Evolutionary conservation across 2,797 vertebrate genomes (phyloP).

Genomic region (Meda fulgida): DNA sequence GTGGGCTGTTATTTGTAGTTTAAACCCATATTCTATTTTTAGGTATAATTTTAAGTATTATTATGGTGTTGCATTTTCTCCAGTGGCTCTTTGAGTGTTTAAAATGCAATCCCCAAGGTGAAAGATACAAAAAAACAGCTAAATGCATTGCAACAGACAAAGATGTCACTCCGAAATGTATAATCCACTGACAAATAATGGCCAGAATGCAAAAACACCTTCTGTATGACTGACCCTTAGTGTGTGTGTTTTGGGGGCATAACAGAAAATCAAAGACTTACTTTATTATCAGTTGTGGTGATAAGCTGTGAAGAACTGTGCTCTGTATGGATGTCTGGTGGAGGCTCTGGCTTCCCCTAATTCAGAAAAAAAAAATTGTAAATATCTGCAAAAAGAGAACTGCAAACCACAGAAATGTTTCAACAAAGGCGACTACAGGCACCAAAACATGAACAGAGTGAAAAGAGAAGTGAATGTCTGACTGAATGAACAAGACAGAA

Average conservation of each 20-base stretch:
- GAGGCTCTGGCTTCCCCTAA: constrained; percentile 80
- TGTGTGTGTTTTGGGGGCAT: constrained; percentile 16
- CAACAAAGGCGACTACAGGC: not conserved
- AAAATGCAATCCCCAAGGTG: not conserved
- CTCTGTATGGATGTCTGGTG: constrained; percentile 68
- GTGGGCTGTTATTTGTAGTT: not conserved
- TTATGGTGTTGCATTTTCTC: not conserved
- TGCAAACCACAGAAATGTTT: not conserved
- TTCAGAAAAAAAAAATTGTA: constrained; percentile 24
- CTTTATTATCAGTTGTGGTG: constrained; percentile 71
- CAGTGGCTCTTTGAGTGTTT: not conserved
- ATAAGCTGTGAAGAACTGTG: constrained; percentile 73
- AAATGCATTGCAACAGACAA: not conserved
- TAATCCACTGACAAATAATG: not conserved
- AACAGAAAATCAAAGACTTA: constrained; percentile 59
- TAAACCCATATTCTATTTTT: not conserved
- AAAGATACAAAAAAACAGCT: not conserved
- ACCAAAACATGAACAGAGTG: not conserved
- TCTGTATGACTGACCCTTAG: not conserved
- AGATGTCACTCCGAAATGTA: not conserved
- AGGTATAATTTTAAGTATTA: not conserved
- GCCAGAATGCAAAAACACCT: not conserved
- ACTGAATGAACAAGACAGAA: not conserved
- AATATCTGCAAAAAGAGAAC: constrained; percentile 40
- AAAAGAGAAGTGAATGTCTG: not conserved